Evolutionary conservation across 2,797 vertebrate species (phyloP).

Genomic region (Coregonus ussuriensis): DNA sequence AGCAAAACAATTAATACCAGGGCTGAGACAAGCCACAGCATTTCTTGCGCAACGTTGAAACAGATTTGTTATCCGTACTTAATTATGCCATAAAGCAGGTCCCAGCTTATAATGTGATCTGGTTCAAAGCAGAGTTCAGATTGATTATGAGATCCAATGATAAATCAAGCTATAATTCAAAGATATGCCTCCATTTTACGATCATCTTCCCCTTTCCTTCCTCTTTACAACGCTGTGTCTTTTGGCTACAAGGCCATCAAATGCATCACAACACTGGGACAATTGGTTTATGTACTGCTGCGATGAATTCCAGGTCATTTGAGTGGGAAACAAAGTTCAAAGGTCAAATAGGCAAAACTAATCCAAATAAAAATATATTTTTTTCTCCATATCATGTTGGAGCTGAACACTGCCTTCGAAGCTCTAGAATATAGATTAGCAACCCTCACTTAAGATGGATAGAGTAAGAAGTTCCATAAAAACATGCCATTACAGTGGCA

Average conservation of each 20-base stretch:
- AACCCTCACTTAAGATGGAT: not conserved
- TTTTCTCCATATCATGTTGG: not conserved
- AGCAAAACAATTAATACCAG: constrained; percentile 1
- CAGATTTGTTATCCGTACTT: not conserved
- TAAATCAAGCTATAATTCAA: not conserved
- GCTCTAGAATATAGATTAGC: not conserved
- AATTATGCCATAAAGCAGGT: constrained; percentile 22
- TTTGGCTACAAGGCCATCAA: not conserved
- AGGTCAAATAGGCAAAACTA: constrained; percentile 2
- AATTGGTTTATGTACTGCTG: constrained; percentile 13
- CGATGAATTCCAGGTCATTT: not conserved
- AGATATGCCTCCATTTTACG: not conserved
- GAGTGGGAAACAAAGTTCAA: not conserved
- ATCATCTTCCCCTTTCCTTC: not conserved
- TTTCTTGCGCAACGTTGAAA: not conserved
- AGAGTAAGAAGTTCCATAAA: not conserved
- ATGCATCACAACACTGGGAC: not conserved
- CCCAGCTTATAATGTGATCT: no score
- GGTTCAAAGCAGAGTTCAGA: no score
- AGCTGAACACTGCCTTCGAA: not conserved
- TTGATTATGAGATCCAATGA: not conserved
- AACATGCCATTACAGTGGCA: not conserved
- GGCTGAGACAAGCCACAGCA: not conserved
- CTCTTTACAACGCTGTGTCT: not conserved
- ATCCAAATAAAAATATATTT: not conserved